Conservation (phyloP, 2,888 invertebrate species). For the Drosophila subsilvestris region DNA sequence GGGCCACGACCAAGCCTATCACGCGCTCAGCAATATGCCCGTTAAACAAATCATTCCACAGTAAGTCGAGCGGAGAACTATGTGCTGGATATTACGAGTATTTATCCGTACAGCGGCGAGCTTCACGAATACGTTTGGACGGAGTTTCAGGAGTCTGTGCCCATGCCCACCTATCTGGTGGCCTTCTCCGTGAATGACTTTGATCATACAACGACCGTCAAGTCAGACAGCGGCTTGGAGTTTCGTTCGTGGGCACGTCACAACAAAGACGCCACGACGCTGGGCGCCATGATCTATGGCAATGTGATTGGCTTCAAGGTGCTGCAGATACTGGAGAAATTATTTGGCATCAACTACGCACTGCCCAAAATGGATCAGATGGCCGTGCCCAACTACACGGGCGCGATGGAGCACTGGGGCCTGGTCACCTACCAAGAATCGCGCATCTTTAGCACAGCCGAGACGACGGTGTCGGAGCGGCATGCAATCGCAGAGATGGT, state of each 20-base stretch:
- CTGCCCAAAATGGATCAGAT: constrained; percentile 89
- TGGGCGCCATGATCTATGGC: background rate
- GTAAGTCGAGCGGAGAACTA: constrained; percentile 83
- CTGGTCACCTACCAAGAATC: constrained; percentile 91
- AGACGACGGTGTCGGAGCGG: constrained; percentile 87
- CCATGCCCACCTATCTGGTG: constrained; percentile 97
- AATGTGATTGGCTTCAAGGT: constrained; percentile 91
- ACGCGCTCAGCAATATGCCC: constrained; percentile 92
- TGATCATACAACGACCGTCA: constrained; percentile 76
- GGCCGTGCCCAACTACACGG: constrained; percentile 94
- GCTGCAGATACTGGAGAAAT: constrained; percentile 88
- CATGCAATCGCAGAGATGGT: constrained; percentile 85
- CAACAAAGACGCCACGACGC: background rate
- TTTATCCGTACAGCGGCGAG: constrained; percentile 84
- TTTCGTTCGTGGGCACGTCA: constrained; percentile 91
- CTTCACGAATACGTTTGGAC: constrained; percentile 88
- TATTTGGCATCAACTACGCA: constrained; percentile 88
- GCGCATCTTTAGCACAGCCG: constrained; percentile 78
- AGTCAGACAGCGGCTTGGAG: constrained; percentile 71
- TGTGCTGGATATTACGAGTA: background rate
- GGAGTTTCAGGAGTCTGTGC: constrained; percentile 89
- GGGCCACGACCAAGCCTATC: constrained; percentile 86
- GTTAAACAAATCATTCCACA: constrained; percentile 84
- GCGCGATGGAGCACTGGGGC: constrained; percentile 93
- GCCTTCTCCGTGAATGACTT: constrained; percentile 93